phyloP scores from a whole-genome alignment of 1,140 invertebrate genomes.

The Penaeus chinensis region DNA sequence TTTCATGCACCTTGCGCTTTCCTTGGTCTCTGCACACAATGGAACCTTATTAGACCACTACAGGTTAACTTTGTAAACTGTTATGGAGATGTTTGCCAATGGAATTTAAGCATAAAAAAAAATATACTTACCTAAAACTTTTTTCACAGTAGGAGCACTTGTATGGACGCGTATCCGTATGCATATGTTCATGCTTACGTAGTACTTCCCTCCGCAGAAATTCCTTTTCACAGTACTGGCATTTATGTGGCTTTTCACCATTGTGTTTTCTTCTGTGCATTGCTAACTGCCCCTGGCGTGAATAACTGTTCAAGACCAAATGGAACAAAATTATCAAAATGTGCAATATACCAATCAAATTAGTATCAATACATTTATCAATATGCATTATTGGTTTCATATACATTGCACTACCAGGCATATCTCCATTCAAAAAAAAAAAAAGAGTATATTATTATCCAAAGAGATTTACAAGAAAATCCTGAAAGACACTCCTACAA shows the following conservation, averaged over 20 bases:
- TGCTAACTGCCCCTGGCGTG: constrained; percentile 42
- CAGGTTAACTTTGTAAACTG: no score
- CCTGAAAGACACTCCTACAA: not conserved
- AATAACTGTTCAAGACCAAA: constrained; percentile 19
- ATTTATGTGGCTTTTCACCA: constrained; percentile 47
- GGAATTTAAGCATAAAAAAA: not conserved
- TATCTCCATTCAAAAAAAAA: no score
- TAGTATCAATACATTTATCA: no score
- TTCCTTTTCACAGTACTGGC: constrained; percentile 45
- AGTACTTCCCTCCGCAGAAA: constrained; percentile 52
- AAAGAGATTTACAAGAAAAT: no score
- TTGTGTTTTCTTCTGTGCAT: constrained; percentile 43
- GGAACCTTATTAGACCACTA: no score
- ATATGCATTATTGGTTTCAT: no score
- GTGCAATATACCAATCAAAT: no score
- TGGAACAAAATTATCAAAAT: no score
- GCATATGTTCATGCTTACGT: constrained; percentile 49
- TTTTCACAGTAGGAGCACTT: constrained; percentile 55
- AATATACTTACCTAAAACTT: constrained; percentile 35
- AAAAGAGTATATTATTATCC: no score
- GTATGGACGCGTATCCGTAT: constrained; percentile 51
- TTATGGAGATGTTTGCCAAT: not conserved
- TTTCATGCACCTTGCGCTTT: constrained; percentile 37
- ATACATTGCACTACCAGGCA: no score
- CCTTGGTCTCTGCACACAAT: no score